phyloP scores from a whole-genome alignment of 2,888 invertebrate species.

The Heliothis peltigera region DNA sequence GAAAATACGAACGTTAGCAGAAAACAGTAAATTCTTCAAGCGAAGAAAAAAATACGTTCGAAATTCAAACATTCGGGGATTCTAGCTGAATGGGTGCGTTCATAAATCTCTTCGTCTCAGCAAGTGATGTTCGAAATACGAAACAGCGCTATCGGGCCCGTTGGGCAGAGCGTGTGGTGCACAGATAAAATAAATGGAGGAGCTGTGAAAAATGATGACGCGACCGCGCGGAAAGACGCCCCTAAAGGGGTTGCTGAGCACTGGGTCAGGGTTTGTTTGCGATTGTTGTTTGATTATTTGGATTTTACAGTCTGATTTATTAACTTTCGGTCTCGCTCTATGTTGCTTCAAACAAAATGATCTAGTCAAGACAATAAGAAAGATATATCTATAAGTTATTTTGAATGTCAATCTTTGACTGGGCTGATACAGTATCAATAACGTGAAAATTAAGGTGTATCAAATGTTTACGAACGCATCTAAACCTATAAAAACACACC shows the following conservation, averaged over 20 bases:
- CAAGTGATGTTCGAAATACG: constrained; percentile 86
- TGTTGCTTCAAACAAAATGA: too few relatives aligned
- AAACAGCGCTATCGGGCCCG: constrained; percentile 82
- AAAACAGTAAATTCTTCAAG: constrained; percentile 66
- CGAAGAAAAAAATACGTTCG: constrained; percentile 72
- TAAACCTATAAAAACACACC: not conserved
- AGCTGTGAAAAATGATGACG: constrained; percentile 89
- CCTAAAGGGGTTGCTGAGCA: constrained; percentile 80
- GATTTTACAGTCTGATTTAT: constrained; percentile 1
- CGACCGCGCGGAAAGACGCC: constrained; percentile 84
- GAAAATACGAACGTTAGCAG: constrained; percentile 64
- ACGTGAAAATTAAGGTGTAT: too few relatives aligned
- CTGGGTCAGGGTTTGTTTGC: constrained; percentile 76
- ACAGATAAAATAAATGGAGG: constrained; percentile 89
- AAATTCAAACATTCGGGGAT: constrained; percentile 82
- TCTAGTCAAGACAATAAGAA: too few relatives aligned
- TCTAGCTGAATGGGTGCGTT: constrained; percentile 84
- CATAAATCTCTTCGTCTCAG: constrained; percentile 88
- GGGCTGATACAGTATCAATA: not conserved
- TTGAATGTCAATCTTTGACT: not conserved
- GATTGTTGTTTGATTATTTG: constrained; percentile 14
- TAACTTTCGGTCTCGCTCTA: too few relatives aligned
- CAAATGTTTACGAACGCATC: too few relatives aligned
- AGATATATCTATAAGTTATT: too few relatives aligned
- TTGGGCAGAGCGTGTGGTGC: constrained; percentile 85